Base-by-base conservation (phyloP, 2,888 invertebrate species). In the Epirrita christyi region DNA sequence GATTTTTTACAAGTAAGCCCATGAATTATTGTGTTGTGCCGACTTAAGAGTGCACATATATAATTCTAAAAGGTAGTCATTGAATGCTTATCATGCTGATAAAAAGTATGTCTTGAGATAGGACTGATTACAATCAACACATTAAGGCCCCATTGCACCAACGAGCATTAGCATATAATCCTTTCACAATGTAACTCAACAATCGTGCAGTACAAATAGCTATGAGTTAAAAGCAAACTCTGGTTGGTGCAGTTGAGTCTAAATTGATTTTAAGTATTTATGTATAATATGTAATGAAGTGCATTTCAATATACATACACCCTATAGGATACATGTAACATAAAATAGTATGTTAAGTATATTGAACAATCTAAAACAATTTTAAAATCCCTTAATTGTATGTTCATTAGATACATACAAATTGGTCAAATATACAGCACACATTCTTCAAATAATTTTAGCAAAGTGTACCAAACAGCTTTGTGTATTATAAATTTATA, bases 381-480 rank as follows among this genome's bases (percentile, higher is more conserved):
- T 50, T 60, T 67, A 47, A 60, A 60, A 67, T 60, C 46, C 47
- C 64, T 49, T 49, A 68, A 70, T 68, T 67, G 58, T 53, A 67
- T 65, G 44, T 54, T 42, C 37, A 52, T 42, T 51, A 63, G 38
- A 68, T 49, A 66, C 59, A 67, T 66, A 52, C 49, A 70, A 70
- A 70, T 68, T 71, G 69, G 70, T 78, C 71, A 71, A 69, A 57
- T 70, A 69, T 71, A 73, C 64, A 73, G 69, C 73, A 72, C 63
- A 66, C 63, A 67, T 52, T 66, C 21, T 68, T 75, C 64, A 75
- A 75, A 70, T 66, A 70, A 66, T 63, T 70, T 73, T 78, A 78
- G 73, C 73, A 69, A 11, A 67, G 70, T 73, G 67, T 76, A 72
- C 64, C 70, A 71, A 73, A 72, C 68, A 71, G 78, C 72, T 76